Percentiles rank a stretch among this genome's conserved stretches.
phyloP scores from a whole-genome alignment of 1,140 invertebrate genomes.

The Drosophila baimaii region DNA sequence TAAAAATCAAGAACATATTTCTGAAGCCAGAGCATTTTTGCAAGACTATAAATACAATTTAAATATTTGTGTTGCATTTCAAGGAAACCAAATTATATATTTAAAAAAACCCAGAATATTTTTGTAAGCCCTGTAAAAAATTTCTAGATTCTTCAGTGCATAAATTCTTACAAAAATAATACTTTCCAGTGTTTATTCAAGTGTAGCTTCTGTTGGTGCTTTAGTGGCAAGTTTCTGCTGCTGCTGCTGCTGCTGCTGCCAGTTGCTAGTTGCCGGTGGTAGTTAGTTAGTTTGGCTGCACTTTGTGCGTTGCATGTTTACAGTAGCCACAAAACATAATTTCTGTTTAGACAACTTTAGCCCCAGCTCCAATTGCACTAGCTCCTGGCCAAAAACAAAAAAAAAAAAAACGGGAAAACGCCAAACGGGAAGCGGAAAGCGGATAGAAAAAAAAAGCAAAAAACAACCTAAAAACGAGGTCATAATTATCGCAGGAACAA shows the following conservation, averaged over 20 bases:
- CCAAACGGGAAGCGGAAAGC: constrained; percentile 2
- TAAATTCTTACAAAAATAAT: not conserved
- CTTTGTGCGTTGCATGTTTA: constrained; percentile 77
- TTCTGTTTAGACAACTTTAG: constrained; percentile 76
- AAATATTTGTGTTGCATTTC: not conserved
- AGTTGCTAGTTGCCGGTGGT: constrained; percentile 39
- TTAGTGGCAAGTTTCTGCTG: not conserved
- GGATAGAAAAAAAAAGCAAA: not conserved
- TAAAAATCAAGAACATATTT: too few relatives aligned
- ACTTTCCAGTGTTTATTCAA: not conserved
- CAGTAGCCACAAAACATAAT: constrained; percentile 81
- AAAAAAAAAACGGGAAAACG: constrained; percentile 3
- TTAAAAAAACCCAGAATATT: not conserved
- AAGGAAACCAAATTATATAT: not conserved
- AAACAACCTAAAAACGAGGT: constrained; percentile 51
- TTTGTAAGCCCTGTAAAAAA: not conserved
- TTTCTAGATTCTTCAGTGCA: not conserved
- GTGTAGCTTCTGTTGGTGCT: not conserved
- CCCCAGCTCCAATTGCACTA: constrained; percentile 35
- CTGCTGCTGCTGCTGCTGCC: not conserved
- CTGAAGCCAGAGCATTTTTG: too few relatives aligned
- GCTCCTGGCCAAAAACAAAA: constrained; percentile 22
- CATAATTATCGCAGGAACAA: constrained; percentile 68
- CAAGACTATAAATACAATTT: not conserved
- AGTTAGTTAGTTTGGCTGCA: constrained; percentile 62